Evolutionary conservation across 2,888 invertebrate species (phyloP).

Genomic region (Xylocampa areola): DNA sequence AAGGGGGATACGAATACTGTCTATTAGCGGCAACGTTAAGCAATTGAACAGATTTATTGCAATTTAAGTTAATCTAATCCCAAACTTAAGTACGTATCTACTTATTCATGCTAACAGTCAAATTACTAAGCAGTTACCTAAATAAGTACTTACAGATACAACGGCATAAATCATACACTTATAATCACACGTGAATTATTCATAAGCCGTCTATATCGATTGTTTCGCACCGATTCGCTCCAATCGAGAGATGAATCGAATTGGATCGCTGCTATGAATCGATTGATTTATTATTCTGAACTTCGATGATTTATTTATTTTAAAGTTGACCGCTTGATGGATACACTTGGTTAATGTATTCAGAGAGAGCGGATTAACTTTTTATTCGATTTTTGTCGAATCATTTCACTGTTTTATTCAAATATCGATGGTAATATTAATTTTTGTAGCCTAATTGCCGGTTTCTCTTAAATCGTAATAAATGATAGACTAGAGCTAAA

Average conservation of each 20-base stretch:
- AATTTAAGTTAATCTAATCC: background rate
- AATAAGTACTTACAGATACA: slow-evolving; percentile 27
- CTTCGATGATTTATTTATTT: slow-evolving; percentile 81
- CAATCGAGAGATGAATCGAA: slow-evolving; percentile 82
- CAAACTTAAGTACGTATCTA: background rate
- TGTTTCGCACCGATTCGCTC: slow-evolving; percentile 74
- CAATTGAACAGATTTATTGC: too few relatives aligned
- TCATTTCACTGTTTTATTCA: slow-evolving; percentile 22
- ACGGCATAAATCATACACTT: slow-evolving; percentile 65
- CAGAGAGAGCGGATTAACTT: slow-evolving; percentile 46
- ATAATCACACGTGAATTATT: slow-evolving; percentile 74
- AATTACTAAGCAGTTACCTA: slow-evolving; percentile 27
- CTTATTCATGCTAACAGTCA: slow-evolving; percentile 5
- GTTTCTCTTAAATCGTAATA: slow-evolving; percentile 51
- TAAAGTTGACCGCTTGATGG: slow-evolving; percentile 70
- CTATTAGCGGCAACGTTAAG: too few relatives aligned
- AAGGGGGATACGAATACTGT: too few relatives aligned
- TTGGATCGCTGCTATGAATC: slow-evolving; percentile 78
- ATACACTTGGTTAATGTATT: slow-evolving; percentile 59
- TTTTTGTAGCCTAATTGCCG: slow-evolving; percentile 29
- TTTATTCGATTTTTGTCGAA: slow-evolving; percentile 25
- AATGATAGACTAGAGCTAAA: slow-evolving; percentile 34
- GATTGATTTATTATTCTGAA: slow-evolving; percentile 82
- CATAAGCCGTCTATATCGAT: slow-evolving; percentile 69
- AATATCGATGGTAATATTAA: slow-evolving; percentile 36